Evolutionary conservation across 2,888 invertebrate genomes (phyloP).

Genomic region (Aspidiotus destructor): DNA sequence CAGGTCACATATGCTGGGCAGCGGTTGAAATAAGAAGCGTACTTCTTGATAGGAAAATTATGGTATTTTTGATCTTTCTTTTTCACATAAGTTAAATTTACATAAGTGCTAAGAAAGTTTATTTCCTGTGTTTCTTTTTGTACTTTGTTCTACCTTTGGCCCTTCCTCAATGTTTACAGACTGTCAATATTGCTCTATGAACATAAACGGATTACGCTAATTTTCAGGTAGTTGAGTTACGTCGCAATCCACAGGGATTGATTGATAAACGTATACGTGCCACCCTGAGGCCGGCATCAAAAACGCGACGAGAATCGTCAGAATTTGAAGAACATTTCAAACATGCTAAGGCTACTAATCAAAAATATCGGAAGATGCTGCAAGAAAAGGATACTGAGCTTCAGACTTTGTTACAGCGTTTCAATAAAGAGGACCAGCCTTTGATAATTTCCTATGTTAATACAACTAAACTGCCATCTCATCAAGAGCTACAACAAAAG

Average conservation of each 20-base stretch:
- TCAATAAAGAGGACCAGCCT: constrained; percentile 17
- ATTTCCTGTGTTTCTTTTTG: too few species aligned
- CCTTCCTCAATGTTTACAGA: too few species aligned
- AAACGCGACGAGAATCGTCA: constrained; percentile 68
- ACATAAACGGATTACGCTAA: constrained; percentile 34
- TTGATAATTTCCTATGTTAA: constrained; percentile 1
- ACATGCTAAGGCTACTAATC: constrained; percentile 74
- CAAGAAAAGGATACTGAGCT: constrained; percentile 60
- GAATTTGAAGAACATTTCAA: constrained; percentile 73
- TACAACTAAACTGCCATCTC: too few species aligned
- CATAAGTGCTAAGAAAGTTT: too few species aligned
- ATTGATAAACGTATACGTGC: constrained; percentile 76
- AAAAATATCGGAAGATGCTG: constrained; percentile 65
- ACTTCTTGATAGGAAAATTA: too few species aligned
- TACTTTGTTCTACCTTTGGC: too few species aligned
- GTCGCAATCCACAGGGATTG: constrained; percentile 72
- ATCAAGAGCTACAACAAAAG: too few species aligned
- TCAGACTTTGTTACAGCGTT: constrained; percentile 15
- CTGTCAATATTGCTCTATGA: too few species aligned
- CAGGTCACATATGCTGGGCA: too few species aligned
- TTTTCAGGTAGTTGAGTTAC: constrained; percentile 73
- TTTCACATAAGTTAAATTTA: too few species aligned
- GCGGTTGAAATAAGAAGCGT: too few species aligned
- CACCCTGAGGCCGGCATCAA: constrained; percentile 73
- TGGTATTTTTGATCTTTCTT: too few species aligned